These are phyloP conservation scores for Bolborhynchus lineola DNA, from an alignment of 2,113 vertebrate species.

Conservation along the genomic window DNA sequence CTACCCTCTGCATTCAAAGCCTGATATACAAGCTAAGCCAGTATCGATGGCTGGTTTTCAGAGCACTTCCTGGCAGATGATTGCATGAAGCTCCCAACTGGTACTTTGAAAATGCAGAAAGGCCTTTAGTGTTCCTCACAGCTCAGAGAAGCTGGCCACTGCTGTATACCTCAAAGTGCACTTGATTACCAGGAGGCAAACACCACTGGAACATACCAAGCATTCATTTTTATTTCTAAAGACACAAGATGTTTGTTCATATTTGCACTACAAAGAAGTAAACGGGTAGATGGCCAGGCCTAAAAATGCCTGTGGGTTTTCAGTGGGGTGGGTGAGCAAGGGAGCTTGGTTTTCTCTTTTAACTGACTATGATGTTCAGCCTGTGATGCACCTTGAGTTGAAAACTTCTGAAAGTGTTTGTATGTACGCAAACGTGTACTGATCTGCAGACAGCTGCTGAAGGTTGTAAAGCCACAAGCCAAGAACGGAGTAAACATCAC, in stretches of 20 bases:
- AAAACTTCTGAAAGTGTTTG: not conserved
- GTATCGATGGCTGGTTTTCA: not conserved
- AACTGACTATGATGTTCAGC: not conserved
- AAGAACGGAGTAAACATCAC: not conserved
- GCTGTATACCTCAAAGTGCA: not conserved
- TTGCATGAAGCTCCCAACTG: not conserved
- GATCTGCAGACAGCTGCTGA: not conserved
- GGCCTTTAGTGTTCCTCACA: not conserved
- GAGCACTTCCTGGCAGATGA: not conserved
- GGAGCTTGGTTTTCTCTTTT: not conserved
- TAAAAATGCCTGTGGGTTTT: not conserved
- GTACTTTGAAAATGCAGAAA: not conserved
- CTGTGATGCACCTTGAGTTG: not conserved
- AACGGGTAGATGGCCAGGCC: not conserved
- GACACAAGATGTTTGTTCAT: not conserved
- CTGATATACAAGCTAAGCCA: not conserved
- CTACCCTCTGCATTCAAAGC: not conserved
- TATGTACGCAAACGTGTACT: not conserved
- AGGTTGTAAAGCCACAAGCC: not conserved
- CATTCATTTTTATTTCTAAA: not conserved
- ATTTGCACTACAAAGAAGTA: not conserved
- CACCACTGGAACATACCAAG: not conserved
- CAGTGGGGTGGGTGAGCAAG: not conserved
- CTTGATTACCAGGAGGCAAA: not conserved
- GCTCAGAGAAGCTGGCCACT: not conserved